Conservation (phyloP, 2,113 vertebrate species). For the Uropsilus gracilis region DNA sequence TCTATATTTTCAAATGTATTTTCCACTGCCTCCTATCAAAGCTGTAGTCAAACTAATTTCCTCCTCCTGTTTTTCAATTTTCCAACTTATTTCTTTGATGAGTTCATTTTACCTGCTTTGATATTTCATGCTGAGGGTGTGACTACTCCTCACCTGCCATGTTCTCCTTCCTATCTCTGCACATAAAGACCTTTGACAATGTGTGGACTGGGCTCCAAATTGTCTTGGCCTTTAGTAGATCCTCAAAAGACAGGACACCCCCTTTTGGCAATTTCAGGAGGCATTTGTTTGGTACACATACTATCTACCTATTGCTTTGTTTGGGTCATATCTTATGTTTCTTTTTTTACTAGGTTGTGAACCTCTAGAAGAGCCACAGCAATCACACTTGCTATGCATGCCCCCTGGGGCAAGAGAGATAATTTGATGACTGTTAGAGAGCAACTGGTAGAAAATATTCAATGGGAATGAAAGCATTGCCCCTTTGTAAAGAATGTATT, state of each 20-base stretch:
- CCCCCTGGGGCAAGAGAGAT: neutral
- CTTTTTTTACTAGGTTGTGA: neutral
- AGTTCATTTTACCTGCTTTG: neutral
- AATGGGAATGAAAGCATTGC: neutral
- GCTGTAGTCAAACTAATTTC: neutral
- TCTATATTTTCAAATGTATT: neutral
- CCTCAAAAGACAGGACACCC: neutral
- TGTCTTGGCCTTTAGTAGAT: neutral
- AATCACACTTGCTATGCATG: neutral
- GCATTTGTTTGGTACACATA: neutral
- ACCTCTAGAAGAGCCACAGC: neutral
- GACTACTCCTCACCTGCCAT: neutral
- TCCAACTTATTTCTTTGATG: neutral
- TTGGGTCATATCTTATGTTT: constrained; percentile 35
- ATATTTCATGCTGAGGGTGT: neutral
- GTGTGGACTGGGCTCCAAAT: neutral
- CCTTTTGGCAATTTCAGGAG: constrained; percentile 24
- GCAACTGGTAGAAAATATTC: neutral
- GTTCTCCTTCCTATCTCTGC: neutral
- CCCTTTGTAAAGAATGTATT: neutral
- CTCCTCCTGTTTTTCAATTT: neutral
- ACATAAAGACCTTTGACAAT: neutral
- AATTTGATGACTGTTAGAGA: constrained; percentile 13
- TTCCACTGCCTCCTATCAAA: neutral
- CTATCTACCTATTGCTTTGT: constrained; percentile 1